Base-by-base conservation (phyloP, 2,797 vertebrate species). In the Bufotes viridis region DNA sequence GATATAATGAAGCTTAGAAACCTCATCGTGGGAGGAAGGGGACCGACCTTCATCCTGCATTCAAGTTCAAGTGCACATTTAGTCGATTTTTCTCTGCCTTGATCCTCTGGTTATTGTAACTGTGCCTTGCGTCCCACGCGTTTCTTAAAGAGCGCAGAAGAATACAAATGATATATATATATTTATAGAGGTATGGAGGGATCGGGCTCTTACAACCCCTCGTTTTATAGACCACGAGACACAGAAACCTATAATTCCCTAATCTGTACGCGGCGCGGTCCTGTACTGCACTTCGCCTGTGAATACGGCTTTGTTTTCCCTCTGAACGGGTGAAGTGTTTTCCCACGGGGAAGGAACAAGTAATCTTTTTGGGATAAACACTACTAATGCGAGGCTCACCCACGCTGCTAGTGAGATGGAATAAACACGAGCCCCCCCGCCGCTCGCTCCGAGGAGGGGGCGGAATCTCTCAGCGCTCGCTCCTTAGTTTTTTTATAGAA, bases 351-450 rank as follows among this genome's bases (percentile, higher is more conserved):
- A 88, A 86, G 78, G 65, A 85, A 79, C 81, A 86, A 72, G 79
- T 75, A 61, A 58, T 86, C 65, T 82, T 82, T 88, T 86, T 74
- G n/a, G 84, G 84, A 82, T 87, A 88, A 80, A 86, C 87, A 86
- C 67, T 55, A 57, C 26, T 86, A 88, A 86, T 83, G 58, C 22
- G 55, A 79, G 12, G 55, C 75, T 88, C 80, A 75, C 87, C 87
- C 87, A 80, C 83, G 76, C 84, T 49, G 78, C 78, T 29, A 53
- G 58, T 34, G 81, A 74, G 70, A 89, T 51, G 42, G 53, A 82
- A 89, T 84, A 88, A 88, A 88, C 87, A 79, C 17, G 51, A 18
- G 26, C 20, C 55, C 29, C 26, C 58, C 29, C 49, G 15, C 49
- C 58, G 51, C 88, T 81, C 24, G 14, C 78, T 72, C 82, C 53